These are phyloP conservation scores for Pteronotus mesoamericanus DNA, from an alignment of 2,797 vertebrate species.

Conservation along the genomic window DNA sequence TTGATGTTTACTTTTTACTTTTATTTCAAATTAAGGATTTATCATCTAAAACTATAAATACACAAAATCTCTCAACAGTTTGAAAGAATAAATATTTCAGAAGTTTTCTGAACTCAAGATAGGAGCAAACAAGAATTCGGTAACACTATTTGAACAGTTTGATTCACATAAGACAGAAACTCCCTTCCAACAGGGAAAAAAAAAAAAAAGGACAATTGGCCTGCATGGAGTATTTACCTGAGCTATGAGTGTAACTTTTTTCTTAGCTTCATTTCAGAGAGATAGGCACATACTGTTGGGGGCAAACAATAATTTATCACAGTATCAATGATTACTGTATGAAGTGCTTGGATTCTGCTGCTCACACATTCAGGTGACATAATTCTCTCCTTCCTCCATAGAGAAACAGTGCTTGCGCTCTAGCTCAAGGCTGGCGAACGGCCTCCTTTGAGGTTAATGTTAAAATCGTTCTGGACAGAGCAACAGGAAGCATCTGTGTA, in stretches of 20 bases:
- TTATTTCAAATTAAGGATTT: slow-evolving; percentile 43
- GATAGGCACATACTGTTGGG: background rate
- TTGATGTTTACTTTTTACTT: background rate
- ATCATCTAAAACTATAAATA: slow-evolving; percentile 15
- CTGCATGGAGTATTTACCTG: background rate
- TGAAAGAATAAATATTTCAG: slow-evolving; percentile 22
- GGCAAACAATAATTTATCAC: background rate
- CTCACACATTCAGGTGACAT: background rate
- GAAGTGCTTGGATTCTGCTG: background rate
- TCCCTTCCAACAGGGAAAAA: background rate
- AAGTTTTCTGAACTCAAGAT: slow-evolving; percentile 1
- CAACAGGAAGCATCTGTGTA: slow-evolving; percentile 70
- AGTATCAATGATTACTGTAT: background rate
- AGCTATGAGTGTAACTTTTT: background rate
- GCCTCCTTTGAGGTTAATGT: slow-evolving; percentile 59
- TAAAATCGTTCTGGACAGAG: slow-evolving; percentile 36
- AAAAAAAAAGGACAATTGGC: background rate
- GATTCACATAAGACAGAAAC: slow-evolving; percentile 8
- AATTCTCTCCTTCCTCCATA: background rate
- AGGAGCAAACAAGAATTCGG: background rate
- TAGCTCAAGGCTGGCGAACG: slow-evolving; percentile 14
- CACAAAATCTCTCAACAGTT: background rate
- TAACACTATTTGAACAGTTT: background rate
- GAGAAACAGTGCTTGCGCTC: background rate
- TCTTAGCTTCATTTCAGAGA: slow-evolving; percentile 21